Conservation (phyloP, 2,797 vertebrate genomes). For the Brachyalestes nurse region DNA sequence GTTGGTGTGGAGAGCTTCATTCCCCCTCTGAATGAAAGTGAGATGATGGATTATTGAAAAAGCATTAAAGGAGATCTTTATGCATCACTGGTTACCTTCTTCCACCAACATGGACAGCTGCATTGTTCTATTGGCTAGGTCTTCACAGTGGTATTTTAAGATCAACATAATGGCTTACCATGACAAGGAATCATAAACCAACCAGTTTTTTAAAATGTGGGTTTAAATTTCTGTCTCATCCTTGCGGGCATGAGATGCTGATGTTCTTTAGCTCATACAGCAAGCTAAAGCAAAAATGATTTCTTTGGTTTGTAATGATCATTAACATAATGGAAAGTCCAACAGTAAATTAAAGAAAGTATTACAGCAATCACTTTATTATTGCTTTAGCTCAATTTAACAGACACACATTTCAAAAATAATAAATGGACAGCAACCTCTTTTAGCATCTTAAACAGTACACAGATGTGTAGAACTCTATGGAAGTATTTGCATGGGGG, state of each 20-base stretch:
- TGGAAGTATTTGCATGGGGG: neutral
- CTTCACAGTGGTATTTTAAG: constrained; percentile 29
- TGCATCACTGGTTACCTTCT: constrained; percentile 37
- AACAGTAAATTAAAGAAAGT: constrained; percentile 16
- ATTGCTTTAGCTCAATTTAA: constrained; percentile 13
- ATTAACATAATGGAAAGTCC: constrained; percentile 3
- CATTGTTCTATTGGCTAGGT: constrained; percentile 30
- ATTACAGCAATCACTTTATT: constrained; percentile 11
- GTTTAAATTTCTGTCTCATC: neutral
- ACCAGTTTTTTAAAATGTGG: constrained; percentile 9
- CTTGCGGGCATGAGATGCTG: constrained; percentile 1
- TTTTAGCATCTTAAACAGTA: neutral
- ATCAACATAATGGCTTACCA: constrained; percentile 33
- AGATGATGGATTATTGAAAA: constrained; percentile 61
- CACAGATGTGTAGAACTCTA: neutral
- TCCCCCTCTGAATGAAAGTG: constrained; percentile 54
- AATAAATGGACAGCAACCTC: neutral
- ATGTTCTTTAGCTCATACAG: neutral
- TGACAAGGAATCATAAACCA: constrained; percentile 11
- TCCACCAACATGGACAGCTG: constrained; percentile 34
- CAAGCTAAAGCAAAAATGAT: neutral
- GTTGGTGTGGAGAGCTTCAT: constrained; percentile 73
- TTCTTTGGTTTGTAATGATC: neutral
- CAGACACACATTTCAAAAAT: constrained; percentile 1
- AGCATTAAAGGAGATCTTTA: constrained; percentile 51